Conservation (phyloP, 1,140 invertebrate genomes). For the Rhyzopertha dominica region DNA sequence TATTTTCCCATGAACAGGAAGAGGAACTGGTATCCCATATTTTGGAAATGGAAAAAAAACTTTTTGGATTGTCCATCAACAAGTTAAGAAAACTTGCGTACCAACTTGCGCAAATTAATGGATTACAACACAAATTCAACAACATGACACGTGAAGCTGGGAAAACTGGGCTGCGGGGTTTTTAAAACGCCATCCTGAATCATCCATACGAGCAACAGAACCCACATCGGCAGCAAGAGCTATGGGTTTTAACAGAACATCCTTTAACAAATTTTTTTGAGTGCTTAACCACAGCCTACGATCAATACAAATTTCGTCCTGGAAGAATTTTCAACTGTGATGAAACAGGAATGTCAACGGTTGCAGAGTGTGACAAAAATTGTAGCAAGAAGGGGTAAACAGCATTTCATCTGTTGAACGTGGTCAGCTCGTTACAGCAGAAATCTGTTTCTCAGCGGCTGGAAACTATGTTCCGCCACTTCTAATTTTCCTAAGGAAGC, state of each 20-base stretch:
- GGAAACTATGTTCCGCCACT: slow-evolving; percentile 25
- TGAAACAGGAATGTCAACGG: slow-evolving; percentile 45
- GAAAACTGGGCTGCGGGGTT: slow-evolving; percentile 32
- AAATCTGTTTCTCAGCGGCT: slow-evolving; percentile 21
- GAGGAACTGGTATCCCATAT: slow-evolving; percentile 20
- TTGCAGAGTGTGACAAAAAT: slow-evolving; percentile 43
- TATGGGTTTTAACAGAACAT: too few species aligned
- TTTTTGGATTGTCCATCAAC: slow-evolving; percentile 23
- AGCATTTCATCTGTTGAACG: slow-evolving; percentile 40
- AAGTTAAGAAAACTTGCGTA: slow-evolving; percentile 27
- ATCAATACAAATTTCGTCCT: slow-evolving; percentile 29
- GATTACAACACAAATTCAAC: slow-evolving; percentile 28
- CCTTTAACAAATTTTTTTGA: too few species aligned
- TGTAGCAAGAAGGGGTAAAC: slow-evolving; percentile 37
- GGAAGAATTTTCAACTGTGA: slow-evolving; percentile 41
- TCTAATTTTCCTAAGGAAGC: slow-evolving; percentile 29
- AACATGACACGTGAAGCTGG: slow-evolving; percentile 31
- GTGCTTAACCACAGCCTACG: slow-evolving; percentile 14
- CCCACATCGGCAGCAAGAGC: slow-evolving; percentile 40
- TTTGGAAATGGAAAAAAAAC: slow-evolving; percentile 22
- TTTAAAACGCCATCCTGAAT: slow-evolving; percentile 33
- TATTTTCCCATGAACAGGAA: slow-evolving; percentile 18
- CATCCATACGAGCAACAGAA: slow-evolving; percentile 35
- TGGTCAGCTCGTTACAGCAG: slow-evolving; percentile 33
- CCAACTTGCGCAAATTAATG: slow-evolving; percentile 30